phyloP scores from a whole-genome alignment of 2,888 invertebrate species.

The Xanthia icteritia region DNA sequence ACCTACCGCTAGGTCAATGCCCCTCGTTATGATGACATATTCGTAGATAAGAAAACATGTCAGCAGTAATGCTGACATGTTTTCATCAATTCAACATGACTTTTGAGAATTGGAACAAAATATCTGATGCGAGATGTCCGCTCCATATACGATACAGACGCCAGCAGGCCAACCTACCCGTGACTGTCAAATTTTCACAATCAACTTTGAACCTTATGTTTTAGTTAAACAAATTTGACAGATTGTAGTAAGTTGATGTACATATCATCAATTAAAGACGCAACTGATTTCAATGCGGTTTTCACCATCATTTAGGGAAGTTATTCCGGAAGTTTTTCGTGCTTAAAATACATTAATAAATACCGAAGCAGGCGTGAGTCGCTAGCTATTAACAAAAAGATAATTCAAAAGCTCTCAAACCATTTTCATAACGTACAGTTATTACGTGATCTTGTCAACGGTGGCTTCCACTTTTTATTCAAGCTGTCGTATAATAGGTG shows the following conservation, averaged over 20 bases:
- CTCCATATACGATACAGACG: too few species aligned
- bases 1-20: conserved; percentile 41
- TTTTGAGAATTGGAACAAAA: conserved; percentile 31
- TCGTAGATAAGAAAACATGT: conserved; percentile 36
- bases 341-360: not conserved
- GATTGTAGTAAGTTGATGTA: too few species aligned
- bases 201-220: too few species aligned
- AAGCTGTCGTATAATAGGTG: conserved; percentile 55
- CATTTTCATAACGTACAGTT: conserved; percentile 33
- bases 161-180: too few species aligned
- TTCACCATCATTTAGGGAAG: not conserved
- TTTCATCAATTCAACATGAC: too few species aligned
- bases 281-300: not conserved
- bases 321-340: not conserved
- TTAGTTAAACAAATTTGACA: too few species aligned
- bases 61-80: too few species aligned
- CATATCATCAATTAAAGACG: too few species aligned
- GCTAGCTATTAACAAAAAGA: not conserved
- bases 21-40: conserved; percentile 36
- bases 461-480: conserved; percentile 59
- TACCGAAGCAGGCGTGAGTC: not conserved
- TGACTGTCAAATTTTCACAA: too few species aligned
- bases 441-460: conserved; percentile 52
- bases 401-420: not conserved
- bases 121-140: not conserved